A percentile compares a stretch with the other conserved stretches of the same genome.
These are phyloP conservation scores for Trachelus stipa DNA, from an alignment of 2,888 invertebrate species.

Conservation along the genomic window DNA sequence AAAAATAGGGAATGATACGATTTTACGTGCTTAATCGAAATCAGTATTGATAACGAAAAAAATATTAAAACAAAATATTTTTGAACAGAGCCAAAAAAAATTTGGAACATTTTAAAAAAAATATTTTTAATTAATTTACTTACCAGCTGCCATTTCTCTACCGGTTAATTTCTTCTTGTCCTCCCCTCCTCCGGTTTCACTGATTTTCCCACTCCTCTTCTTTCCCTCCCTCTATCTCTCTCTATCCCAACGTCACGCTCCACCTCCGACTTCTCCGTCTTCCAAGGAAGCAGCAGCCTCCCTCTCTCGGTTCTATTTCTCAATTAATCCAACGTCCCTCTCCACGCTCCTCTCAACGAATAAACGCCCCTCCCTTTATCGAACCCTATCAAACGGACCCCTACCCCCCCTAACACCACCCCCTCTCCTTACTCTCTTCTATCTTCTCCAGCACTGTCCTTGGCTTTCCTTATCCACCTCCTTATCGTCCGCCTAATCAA, in stretches of 20 bases:
- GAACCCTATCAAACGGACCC: background rate
- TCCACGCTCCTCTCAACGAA: background rate
- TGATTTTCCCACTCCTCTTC: slow-evolving; percentile 10
- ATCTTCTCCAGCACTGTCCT: background rate
- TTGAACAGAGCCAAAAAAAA: too few species aligned
- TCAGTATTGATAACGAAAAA: background rate
- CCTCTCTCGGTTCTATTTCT: background rate
- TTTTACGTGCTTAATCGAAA: background rate
- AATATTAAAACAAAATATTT: too few species aligned
- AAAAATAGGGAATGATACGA: background rate
- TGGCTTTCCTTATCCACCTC: too few species aligned
- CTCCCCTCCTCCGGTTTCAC: slow-evolving; percentile 5
- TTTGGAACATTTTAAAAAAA: too few species aligned
- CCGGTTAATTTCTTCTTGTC: slow-evolving; percentile 5
- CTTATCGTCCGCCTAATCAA: background rate
- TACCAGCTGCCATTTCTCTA: slow-evolving; percentile 47
- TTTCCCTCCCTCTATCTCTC: slow-evolving; percentile 4
- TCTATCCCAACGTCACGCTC: background rate
- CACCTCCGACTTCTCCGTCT: background rate
- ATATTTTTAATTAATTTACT: slow-evolving; percentile 25
- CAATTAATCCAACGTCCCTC: background rate
- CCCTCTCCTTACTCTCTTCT: background rate
- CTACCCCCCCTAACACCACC: too few species aligned
- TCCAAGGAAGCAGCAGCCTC: background rate
- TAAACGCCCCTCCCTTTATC: background rate